Conservation (phyloP, 2,888 invertebrate genomes). For the Hipparchia sbordonii region DNA sequence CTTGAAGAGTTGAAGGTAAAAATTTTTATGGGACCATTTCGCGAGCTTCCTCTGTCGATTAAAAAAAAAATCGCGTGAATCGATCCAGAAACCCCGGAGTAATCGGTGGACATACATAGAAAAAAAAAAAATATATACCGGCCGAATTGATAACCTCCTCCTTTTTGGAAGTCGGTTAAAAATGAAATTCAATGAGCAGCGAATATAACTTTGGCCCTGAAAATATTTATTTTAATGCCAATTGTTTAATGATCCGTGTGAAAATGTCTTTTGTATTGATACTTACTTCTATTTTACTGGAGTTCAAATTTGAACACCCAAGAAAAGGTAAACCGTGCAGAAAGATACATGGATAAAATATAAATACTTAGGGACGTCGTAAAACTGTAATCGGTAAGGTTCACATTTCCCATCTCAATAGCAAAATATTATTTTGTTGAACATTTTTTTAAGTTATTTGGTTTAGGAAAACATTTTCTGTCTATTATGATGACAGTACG, state of each 20-base stretch:
- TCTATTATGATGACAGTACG: not conserved
- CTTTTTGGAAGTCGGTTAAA: too few species aligned
- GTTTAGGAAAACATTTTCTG: not conserved
- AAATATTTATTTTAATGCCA: conserved; percentile 19
- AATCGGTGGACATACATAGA: too few species aligned
- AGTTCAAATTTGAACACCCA: conserved; percentile 2
- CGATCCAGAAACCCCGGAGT: too few species aligned
- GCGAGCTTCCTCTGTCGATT: too few species aligned
- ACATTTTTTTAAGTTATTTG: not conserved
- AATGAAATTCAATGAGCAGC: conserved; percentile 25
- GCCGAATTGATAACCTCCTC: too few species aligned
- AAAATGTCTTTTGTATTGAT: conserved; percentile 26
- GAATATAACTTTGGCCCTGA: conserved; percentile 20
- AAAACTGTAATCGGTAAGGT: not conserved
- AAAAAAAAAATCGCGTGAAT: too few species aligned
- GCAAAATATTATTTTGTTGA: not conserved
- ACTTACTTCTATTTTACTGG: conserved; percentile 19
- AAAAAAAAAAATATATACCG: too few species aligned
- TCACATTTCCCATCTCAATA: not conserved
- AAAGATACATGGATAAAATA: not conserved
- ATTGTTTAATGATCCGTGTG: conserved; percentile 26
- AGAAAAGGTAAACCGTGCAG: conserved; percentile 6
- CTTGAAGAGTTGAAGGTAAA: too few species aligned
- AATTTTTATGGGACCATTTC: too few species aligned
- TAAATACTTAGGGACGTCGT: not conserved